phyloP scores from a whole-genome alignment of 2,797 vertebrate species.

The Typhlichthys eigenmanni region DNA sequence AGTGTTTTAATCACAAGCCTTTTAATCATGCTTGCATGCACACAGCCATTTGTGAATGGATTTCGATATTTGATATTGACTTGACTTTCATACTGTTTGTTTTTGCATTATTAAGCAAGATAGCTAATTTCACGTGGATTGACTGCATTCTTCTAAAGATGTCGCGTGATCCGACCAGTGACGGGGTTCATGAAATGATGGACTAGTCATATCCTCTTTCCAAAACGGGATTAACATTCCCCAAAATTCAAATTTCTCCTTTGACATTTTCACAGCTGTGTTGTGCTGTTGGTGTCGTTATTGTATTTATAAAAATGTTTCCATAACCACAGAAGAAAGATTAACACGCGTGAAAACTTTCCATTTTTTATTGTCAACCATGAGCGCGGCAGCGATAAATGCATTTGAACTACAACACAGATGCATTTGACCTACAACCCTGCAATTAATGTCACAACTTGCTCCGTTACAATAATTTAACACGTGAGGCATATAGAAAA shows the following conservation, averaged over 20 bases:
- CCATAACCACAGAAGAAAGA: slow-evolving; percentile 21
- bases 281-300: neutral
- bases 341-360: slow-evolving; percentile 68
- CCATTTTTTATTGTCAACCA: slow-evolving; percentile 76
- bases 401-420: slow-evolving; percentile 21
- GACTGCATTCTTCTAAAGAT: neutral
- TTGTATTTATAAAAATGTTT: neutral
- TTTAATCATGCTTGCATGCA: neutral
- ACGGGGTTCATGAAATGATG: slow-evolving; percentile 46
- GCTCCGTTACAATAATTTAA: slow-evolving; percentile 55
- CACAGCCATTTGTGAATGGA: neutral
- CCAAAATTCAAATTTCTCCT: slow-evolving; percentile 56
- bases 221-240: slow-evolving; percentile 64
- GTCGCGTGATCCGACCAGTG: slow-evolving; percentile 38
- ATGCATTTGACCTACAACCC: slow-evolving; percentile 22
- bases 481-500: slow-evolving; percentile 44
- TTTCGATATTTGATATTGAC: neutral
- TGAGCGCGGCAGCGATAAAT: slow-evolving; percentile 39
- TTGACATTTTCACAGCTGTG: neutral
- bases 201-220: slow-evolving; percentile 53
- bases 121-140: slow-evolving; percentile 7
- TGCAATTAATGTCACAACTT: slow-evolving; percentile 24
- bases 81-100: neutral
- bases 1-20: neutral
- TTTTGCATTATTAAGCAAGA: neutral